Evolutionary conservation across 2,888 invertebrate genomes (phyloP).

Genomic region (Zygaena filipendulae): DNA sequence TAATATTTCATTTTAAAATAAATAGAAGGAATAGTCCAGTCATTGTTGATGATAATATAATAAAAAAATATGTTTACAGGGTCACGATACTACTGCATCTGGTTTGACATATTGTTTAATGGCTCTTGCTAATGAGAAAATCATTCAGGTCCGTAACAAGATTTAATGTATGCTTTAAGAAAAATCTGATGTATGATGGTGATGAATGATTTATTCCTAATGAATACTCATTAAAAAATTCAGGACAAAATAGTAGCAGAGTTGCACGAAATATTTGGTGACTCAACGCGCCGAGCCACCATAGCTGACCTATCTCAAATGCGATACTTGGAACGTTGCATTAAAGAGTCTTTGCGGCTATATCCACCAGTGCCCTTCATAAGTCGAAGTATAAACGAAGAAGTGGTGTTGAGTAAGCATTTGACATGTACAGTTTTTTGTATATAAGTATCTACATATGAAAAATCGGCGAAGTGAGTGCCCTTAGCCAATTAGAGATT

Average conservation of each 20-base stretch:
- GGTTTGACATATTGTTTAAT: conserved; percentile 37
- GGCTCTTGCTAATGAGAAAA: conserved; percentile 39
- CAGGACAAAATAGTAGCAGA: conserved; percentile 74
- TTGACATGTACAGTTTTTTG: no score
- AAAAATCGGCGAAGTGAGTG: no score
- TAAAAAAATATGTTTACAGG: conserved; percentile 33
- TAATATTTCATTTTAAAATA: conserved; percentile 21
- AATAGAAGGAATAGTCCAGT: no score
- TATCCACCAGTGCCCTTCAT: conserved; percentile 76
- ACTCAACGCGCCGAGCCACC: conserved; percentile 68
- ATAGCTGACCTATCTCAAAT: conserved; percentile 70
- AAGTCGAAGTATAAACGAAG: conserved; percentile 65
- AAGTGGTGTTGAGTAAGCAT: conserved; percentile 66
- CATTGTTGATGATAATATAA: background rate
- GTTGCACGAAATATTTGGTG: conserved; percentile 71
- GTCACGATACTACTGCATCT: conserved; percentile 58
- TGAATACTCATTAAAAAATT: no score
- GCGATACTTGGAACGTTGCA: conserved; percentile 75
- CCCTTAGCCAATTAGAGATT: no score
- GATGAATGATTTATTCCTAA: no score
- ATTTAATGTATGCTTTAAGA: background rate
- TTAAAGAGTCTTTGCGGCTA: conserved; percentile 74
- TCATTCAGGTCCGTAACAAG: conserved; percentile 30
- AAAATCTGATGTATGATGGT: background rate
- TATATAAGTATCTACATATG: no score